A percentile compares a stretch with the other conserved stretches of the same genome.
Conservation (phyloP, 1,140 invertebrate genomes). For the Idris sp. region DNA sequence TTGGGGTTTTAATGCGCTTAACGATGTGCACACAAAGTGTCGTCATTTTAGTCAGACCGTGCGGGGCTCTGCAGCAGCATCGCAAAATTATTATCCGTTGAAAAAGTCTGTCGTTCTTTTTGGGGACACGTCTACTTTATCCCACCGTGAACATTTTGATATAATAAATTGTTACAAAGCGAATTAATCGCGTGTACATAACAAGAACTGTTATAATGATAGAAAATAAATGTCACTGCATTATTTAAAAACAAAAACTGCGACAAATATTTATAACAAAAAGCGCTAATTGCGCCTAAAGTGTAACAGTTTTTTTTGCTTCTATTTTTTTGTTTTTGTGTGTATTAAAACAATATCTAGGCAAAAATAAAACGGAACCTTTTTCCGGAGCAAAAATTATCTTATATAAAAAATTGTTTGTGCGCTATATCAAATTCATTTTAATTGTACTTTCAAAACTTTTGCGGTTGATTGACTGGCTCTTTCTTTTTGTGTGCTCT, state of each 20-base stretch:
- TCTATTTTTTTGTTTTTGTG: too few species aligned
- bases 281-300: too few species aligned
- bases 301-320: too few species aligned
- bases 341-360: too few species aligned
- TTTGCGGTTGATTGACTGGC: slow-evolving; percentile 28
- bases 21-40: slow-evolving; percentile 45
- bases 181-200: slow-evolving; percentile 10
- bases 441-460: slow-evolving; percentile 6
- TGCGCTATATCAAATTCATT: slow-evolving; percentile 13
- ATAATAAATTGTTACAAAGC: slow-evolving; percentile 26
- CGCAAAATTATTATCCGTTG: slow-evolving; percentile 42
- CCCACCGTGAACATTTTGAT: neutral
- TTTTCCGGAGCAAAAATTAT: too few species aligned
- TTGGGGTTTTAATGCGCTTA: slow-evolving; percentile 57
- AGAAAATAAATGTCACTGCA: too few species aligned
- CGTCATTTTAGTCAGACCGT: slow-evolving; percentile 18
- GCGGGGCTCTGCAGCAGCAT: slow-evolving; percentile 41
- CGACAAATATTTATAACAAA: too few species aligned
- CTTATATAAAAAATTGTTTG: too few species aligned
- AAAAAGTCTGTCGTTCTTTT: slow-evolving; percentile 13
- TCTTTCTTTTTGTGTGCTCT: slow-evolving; percentile 9
- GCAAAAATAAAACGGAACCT: too few species aligned
- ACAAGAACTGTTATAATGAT: neutral
- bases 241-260: too few species aligned
- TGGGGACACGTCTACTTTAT: neutral